Evolutionary conservation across 2,797 vertebrate genomes (phyloP).

Genomic region (Anabas testudineus): DNA sequence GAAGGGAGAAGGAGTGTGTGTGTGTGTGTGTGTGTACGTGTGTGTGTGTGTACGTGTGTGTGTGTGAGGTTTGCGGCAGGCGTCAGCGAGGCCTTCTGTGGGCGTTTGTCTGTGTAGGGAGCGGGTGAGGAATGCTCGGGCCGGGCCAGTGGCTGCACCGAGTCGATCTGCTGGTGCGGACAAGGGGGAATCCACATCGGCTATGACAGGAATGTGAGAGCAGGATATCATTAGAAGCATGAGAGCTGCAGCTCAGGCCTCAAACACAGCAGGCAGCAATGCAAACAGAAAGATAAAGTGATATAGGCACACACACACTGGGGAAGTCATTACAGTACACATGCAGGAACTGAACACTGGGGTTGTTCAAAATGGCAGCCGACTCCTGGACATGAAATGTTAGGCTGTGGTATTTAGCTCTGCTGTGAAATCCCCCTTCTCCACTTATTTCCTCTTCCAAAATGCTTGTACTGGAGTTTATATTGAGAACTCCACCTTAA

Average conservation of each 20-base stretch:
- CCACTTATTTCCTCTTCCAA: constrained; percentile 1
- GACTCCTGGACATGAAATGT: constrained; percentile 43
- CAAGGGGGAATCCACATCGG: constrained; percentile 75
- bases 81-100: constrained; percentile 60
- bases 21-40: constrained; percentile 38
- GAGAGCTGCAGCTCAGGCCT: constrained; percentile 64
- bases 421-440: constrained; percentile 9
- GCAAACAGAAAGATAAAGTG: constrained; percentile 39
- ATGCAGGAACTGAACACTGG: constrained; percentile 10
- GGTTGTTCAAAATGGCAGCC: constrained; percentile 59
- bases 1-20: constrained; percentile 45
- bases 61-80: constrained; percentile 59
- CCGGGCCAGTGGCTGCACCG: constrained; percentile 67
- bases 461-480: constrained; percentile 5
- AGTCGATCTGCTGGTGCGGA: constrained; percentile 69
- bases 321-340: constrained; percentile 38
- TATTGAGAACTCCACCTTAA: not conserved
- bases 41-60: constrained; percentile 46
- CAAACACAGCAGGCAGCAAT: constrained; percentile 61
- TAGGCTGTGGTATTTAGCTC: constrained; percentile 32
- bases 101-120: constrained; percentile 48
- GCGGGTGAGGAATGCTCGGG: constrained; percentile 75
- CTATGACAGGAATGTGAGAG: constrained; percentile 80
- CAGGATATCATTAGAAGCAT: constrained; percentile 82
- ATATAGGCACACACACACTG: not conserved